phyloP scores from a whole-genome alignment of 2,113 vertebrate genomes.

The Corythornis vintsioides region DNA sequence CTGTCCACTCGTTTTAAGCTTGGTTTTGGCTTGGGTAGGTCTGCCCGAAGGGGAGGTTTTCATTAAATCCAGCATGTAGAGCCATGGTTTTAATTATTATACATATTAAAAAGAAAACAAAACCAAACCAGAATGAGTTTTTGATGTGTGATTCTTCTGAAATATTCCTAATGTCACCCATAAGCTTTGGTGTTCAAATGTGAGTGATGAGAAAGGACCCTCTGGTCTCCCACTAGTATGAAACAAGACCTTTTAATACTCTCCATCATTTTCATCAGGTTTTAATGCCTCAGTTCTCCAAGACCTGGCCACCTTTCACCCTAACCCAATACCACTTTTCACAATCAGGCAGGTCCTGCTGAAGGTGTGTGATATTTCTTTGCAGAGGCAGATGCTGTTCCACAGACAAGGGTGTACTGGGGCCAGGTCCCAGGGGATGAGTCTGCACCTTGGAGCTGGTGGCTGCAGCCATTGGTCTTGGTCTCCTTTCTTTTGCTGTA shows the following conservation, averaged over 20 bases:
- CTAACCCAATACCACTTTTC: rapidly evolving
- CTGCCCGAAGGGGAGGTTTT: neutral
- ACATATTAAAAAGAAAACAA: neutral
- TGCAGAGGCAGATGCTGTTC: neutral
- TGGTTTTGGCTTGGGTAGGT: neutral
- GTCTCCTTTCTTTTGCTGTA: neutral
- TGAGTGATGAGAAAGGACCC: neutral
- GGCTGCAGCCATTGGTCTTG: neutral
- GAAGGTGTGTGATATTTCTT: neutral
- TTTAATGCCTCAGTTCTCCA: neutral
- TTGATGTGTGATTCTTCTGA: neutral
- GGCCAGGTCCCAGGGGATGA: neutral
- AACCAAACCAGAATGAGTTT: neutral
- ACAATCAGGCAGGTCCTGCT: neutral
- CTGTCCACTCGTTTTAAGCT: neutral
- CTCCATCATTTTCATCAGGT: neutral
- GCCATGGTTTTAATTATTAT: neutral
- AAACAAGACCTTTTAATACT: neutral
- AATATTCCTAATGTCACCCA: neutral
- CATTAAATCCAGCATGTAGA: neutral
- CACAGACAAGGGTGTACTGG: rapidly evolving
- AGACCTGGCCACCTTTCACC: neutral
- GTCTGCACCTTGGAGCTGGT: neutral
- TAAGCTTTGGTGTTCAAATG: neutral
- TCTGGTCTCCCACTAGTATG: neutral